Conservation (phyloP, 2,888 invertebrate species). For the Ophion costatus region DNA sequence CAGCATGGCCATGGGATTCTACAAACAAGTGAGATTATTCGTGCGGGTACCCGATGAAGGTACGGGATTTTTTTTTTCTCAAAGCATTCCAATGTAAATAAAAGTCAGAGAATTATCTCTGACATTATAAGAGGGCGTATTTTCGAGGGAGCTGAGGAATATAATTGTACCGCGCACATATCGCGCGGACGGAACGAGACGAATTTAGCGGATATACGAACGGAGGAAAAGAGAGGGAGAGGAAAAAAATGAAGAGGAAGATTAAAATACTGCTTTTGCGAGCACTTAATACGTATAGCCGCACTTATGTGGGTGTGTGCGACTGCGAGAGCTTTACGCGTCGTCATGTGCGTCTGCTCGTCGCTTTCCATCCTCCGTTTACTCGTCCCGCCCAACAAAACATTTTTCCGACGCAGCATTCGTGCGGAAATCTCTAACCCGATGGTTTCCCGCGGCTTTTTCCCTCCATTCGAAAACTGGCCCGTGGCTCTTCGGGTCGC, state of each 20-base stretch:
- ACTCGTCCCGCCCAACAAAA: slow-evolving; percentile 4
- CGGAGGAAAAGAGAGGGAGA: slow-evolving; percentile 28
- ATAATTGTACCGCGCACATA: slow-evolving; percentile 42
- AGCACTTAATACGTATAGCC: background rate
- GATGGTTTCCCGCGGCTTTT: slow-evolving; percentile 46
- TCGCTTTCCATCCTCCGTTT: slow-evolving; percentile 45
- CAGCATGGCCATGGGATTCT: too few species aligned
- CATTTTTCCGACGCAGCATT: slow-evolving; percentile 36
- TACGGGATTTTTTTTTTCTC: background rate
- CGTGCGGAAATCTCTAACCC: slow-evolving; percentile 17
- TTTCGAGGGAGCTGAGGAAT: slow-evolving; percentile 34
- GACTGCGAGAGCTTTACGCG: slow-evolving; percentile 1
- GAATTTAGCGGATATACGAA: slow-evolving; percentile 51
- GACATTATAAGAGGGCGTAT: slow-evolving; percentile 22
- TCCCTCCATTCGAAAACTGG: slow-evolving; percentile 46
- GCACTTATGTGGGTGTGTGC: background rate
- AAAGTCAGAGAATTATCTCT: slow-evolving; percentile 7
- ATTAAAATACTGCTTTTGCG: slow-evolving; percentile 52
- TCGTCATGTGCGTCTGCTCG: slow-evolving; percentile 14
- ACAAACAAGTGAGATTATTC: background rate
- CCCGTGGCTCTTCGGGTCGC: slow-evolving; percentile 43
- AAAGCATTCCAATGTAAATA: background rate
- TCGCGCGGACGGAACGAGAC: slow-evolving; percentile 32
- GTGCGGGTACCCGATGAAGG: background rate
- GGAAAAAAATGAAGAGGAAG: slow-evolving; percentile 29